Base-by-base conservation (phyloP, 2,113 vertebrate genomes). In the Brevimyrus niger region DNA sequence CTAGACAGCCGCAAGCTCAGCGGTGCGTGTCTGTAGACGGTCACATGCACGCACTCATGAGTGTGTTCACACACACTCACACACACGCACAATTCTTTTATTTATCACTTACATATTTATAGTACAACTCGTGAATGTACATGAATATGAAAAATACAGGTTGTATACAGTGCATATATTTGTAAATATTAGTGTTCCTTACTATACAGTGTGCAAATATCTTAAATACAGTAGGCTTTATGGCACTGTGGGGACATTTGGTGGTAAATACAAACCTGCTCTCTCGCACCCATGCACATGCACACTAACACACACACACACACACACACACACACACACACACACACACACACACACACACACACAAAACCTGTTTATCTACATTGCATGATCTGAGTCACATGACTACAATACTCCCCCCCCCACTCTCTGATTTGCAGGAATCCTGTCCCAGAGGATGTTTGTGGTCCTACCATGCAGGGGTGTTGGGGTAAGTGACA, bases 1-100 rank as follows among this genome's bases (percentile, higher is more conserved):
- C 96, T 99, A 95, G 98, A 99, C 92, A 98, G 97, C 0, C 97
- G 97, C 90, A 98, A 98, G 93, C 95, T 97, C 87, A 94, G 96
- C 89, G 96, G 96, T 97, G 21, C 13, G 44, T 47, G 83, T n/a
- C 10, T 46, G 46, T n/a, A 0, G 2, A 42, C 17, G 23, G 83
- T 46, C 42, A 42, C 27, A 19, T 35, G 42, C 4, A 3, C 65
- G 27, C 55, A 17, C 53, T 47, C 51, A 27, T 38, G 10, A 11
- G 19, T n/a, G 47, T 1, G 0, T 5, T 19, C 11, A 48, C 17
- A 19, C 21, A 51, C 21, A 58, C 55, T 9, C 58, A n/a, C 58
- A 61, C 23, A 69, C 27, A 58, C 38, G 27, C 35, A 38, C 21
- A 61, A 21, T 6, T 55, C 4, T 0, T 55, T 55, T 55, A 31